Evolutionary conservation across 1,140 invertebrate genomes (phyloP).

Genomic region (Muscidifurax raptorellus): DNA sequence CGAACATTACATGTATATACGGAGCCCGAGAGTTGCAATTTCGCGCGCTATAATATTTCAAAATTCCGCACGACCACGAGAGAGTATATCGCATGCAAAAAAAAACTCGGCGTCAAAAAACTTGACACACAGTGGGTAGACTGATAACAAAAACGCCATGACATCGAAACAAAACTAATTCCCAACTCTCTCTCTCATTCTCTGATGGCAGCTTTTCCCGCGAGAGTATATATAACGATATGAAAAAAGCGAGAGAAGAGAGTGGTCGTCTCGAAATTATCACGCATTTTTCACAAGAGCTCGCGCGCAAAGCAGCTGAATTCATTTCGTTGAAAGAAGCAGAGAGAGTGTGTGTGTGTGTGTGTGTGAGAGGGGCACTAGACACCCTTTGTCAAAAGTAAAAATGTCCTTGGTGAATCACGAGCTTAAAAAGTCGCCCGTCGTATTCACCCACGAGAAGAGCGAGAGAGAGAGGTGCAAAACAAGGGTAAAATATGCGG

Average conservation of each 20-base stretch:
- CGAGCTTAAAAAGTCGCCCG: neutral
- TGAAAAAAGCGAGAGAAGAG: neutral
- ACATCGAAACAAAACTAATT: conserved; percentile 19
- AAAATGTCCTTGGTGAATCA: conserved; percentile 27
- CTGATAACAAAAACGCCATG: no score
- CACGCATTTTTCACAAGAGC: conserved; percentile 22
- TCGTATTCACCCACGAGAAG: no score
- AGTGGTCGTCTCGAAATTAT: conserved; percentile 9
- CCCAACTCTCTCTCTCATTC: neutral
- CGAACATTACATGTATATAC: no score
- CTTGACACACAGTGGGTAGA: neutral
- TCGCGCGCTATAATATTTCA: no score
- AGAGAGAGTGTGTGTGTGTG: neutral
- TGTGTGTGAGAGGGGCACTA: neutral
- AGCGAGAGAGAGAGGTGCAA: neutral
- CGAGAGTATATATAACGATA: neutral
- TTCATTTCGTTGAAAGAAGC: conserved; percentile 13
- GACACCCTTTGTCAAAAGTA: conserved; percentile 13
- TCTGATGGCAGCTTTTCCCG: neutral
- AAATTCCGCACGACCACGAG: no score
- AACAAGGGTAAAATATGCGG: conserved; percentile 56
- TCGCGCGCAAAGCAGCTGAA: neutral
- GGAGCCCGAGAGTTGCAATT: no score
- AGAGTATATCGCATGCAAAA: no score
- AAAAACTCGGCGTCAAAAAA: neutral